Evolutionary conservation across 1,140 invertebrate genomes (phyloP).

Genomic region (Heliconius hermathena): DNA sequence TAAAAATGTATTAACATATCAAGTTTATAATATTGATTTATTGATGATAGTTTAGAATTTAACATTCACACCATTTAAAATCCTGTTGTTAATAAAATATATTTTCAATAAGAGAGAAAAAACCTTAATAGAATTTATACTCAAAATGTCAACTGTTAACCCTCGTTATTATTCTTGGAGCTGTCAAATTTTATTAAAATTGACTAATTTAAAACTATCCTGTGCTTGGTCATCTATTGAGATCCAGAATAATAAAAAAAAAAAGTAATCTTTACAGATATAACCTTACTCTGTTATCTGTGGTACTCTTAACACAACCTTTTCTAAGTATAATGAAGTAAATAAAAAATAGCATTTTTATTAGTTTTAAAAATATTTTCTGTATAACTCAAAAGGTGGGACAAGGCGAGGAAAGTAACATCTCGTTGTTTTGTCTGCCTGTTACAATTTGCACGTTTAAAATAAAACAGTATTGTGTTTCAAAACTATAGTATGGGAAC

Average conservation of each 20-base stretch:
- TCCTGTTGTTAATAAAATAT: not conserved
- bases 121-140: not conserved
- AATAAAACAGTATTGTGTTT: conserved; percentile 40
- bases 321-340: not conserved
- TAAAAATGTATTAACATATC: too few relatives aligned
- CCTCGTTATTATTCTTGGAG: not conserved
- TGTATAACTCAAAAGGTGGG: not conserved
- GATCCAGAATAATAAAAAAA: too few relatives aligned
- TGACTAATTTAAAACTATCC: not conserved
- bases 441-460: conserved; percentile 40
- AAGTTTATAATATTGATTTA: too few relatives aligned
- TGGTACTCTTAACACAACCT: too few relatives aligned
- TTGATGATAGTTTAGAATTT: not conserved
- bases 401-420: not conserved
- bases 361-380: not conserved
- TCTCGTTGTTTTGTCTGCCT: conserved; percentile 42
- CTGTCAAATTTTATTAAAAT: not conserved
- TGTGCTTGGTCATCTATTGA: not conserved
- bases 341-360: not conserved
- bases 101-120: not conserved
- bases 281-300: too few relatives aligned
- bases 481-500: conserved; percentile 39
- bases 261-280: too few relatives aligned
- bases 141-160: not conserved
- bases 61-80: not conserved